phyloP scores from a whole-genome alignment of 2,888 invertebrate species.

The Leptodirus hochenwartii region DNA sequence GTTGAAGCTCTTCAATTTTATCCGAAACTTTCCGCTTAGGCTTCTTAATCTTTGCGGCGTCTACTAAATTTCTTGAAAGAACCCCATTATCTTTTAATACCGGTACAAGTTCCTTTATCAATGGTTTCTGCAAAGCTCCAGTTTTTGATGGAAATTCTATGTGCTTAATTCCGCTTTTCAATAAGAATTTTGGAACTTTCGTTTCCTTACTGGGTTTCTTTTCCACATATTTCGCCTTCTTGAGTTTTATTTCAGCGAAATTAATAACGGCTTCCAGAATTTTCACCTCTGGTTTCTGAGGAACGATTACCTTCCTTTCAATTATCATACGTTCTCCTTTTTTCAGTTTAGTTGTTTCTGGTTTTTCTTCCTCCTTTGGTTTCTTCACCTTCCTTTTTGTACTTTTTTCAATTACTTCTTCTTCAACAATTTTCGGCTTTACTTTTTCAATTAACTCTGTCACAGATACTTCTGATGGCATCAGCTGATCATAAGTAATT shows the following conservation, averaged over 20 bases:
- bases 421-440: conserved; percentile 14
- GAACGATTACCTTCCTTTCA: conserved; percentile 8
- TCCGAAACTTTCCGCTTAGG: conserved; percentile 21
- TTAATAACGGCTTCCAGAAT: conserved; percentile 26
- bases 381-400: conserved; percentile 14
- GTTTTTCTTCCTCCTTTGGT: conserved; percentile 10
- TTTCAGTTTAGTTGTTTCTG: conserved; percentile 10
- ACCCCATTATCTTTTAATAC: conserved; percentile 24
- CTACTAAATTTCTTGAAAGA: conserved; percentile 30
- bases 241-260: conserved; percentile 46
- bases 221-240: conserved; percentile 19
- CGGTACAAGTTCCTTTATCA: conserved; percentile 21
- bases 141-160: conserved; percentile 41
- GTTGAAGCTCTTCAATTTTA: conserved; percentile 26
- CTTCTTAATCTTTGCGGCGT: conserved; percentile 26
- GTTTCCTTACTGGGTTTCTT: conserved; percentile 15
- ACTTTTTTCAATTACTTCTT: conserved; percentile 10
- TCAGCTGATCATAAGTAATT: too few relatives aligned
- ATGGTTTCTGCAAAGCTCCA: conserved; percentile 20
- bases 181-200: conserved; percentile 28
- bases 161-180: conserved; percentile 30
- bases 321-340: conserved; percentile 7
- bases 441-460: conserved; percentile 17
- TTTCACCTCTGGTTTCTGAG: conserved; percentile 2
- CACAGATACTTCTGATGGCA: too few relatives aligned